Evolutionary conservation across 2,113 vertebrate species (phyloP).

Genomic region (Coryphaenoides rupestris): DNA sequence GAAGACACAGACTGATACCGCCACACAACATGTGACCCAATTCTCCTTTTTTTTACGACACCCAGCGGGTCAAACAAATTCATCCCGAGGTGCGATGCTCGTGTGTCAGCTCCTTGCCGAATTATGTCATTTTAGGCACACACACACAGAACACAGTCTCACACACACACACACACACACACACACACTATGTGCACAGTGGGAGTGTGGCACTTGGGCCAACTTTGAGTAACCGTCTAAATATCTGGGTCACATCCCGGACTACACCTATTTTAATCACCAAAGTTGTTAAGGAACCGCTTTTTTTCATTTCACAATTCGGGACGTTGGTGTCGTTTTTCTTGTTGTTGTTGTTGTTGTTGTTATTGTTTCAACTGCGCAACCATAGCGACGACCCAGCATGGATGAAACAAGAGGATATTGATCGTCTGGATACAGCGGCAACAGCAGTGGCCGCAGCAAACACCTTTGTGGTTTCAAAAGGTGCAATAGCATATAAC

Average conservation of each 20-base stretch:
- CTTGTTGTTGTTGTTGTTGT: not conserved
- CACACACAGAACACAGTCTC: not conserved
- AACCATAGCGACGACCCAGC: slow-evolving; percentile 1
- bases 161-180: not conserved
- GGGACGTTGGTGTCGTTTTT: not conserved
- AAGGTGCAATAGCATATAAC: not conserved
- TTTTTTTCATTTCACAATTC: slow-evolving; percentile 11
- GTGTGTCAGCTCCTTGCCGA: not conserved
- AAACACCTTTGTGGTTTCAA: not conserved
- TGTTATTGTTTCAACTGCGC: slow-evolving; percentile 9
- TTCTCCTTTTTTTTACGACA: not conserved
- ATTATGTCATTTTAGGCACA: not conserved
- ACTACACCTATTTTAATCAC: slow-evolving; percentile 31
- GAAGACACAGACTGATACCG: not conserved
- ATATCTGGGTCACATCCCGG: slow-evolving; percentile 31
- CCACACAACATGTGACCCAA: not conserved
- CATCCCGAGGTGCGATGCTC: not conserved
- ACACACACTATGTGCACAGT: not conserved
- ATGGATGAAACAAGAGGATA: not conserved
- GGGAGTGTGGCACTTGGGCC: not conserved
- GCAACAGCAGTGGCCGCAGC: no score
- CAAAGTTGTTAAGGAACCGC: slow-evolving; percentile 10
- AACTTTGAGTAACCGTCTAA: slow-evolving; percentile 1
- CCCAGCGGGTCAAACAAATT: not conserved
- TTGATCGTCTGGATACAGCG: not conserved